Conservation (phyloP, 2,888 invertebrate species). For the Drosophila limbata region DNA sequence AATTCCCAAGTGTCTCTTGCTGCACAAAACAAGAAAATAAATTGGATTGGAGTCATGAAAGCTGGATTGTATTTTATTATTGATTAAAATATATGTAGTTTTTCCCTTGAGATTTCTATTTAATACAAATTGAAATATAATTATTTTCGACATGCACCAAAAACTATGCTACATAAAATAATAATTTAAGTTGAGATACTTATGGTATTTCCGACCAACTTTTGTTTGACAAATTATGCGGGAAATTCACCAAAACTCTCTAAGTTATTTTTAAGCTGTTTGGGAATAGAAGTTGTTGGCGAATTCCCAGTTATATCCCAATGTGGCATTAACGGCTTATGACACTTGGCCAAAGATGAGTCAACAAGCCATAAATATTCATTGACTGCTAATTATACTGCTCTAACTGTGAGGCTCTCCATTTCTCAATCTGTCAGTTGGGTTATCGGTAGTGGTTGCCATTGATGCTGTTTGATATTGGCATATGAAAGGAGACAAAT, state of each 20-base stretch:
- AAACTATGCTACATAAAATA: slow-evolving; percentile 11
- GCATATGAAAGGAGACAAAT: slow-evolving; percentile 14
- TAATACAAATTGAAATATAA: neutral
- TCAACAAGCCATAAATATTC: slow-evolving; percentile 63
- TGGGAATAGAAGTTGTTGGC: neutral
- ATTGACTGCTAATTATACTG: slow-evolving; percentile 66
- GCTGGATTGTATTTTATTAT: slow-evolving; percentile 9
- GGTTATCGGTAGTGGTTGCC: slow-evolving; percentile 12
- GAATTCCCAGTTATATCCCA: slow-evolving; percentile 8
- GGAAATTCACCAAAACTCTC: neutral
- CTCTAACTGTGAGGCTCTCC: slow-evolving; percentile 18
- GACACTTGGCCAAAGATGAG: slow-evolving; percentile 15
- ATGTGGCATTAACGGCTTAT: slow-evolving; percentile 33
- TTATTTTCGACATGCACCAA: neutral
- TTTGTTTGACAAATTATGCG: neutral
- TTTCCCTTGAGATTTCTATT: neutral
- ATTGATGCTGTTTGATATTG: slow-evolving; percentile 14
- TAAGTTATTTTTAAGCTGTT: neutral
- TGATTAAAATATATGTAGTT: neutral
- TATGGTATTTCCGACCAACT: neutral
- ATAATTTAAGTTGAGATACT: neutral
- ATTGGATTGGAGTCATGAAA: neutral
- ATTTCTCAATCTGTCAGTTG: slow-evolving; percentile 12
- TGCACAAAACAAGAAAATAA: slow-evolving; percentile 6
- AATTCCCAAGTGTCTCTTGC: neutral